phyloP scores from a whole-genome alignment of 2,797 vertebrate species.

The Momotus momota region DNA sequence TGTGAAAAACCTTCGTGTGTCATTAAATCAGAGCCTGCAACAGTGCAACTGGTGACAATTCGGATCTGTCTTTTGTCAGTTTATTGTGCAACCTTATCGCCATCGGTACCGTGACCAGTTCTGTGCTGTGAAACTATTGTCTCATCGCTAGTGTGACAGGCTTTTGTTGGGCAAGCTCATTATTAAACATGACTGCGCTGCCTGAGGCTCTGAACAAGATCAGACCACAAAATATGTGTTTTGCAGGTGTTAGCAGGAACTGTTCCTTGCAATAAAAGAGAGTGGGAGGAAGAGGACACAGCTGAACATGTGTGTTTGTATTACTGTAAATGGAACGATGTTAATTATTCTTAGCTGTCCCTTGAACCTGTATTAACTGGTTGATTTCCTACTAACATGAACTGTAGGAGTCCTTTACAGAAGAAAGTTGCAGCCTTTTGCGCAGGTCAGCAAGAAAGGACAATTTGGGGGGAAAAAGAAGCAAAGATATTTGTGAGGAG shows the following conservation, averaged over 20 bases:
- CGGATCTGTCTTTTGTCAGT: background rate
- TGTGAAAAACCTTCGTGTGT: background rate
- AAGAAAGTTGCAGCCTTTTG: background rate
- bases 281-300: background rate
- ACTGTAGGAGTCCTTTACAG: background rate
- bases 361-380: background rate
- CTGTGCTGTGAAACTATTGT: constrained; percentile 36
- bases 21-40: background rate
- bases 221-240: background rate
- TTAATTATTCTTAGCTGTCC: background rate
- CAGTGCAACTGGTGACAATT: background rate
- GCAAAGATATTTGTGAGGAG: background rate
- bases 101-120: background rate
- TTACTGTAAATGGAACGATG: background rate
- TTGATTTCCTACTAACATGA: background rate
- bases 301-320: background rate
- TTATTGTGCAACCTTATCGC: constrained; percentile 13
- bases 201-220: constrained; percentile 1
- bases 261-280: background rate
- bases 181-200: background rate
- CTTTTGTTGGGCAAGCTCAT: constrained; percentile 32
- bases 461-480: background rate
- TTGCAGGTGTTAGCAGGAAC: background rate
- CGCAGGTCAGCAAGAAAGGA: background rate
- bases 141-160: constrained; percentile 13